Percentiles rank a stretch among this genome's conserved stretches.
phyloP scores from a whole-genome alignment of 1,140 invertebrate species.

The Brachionus paranguensis region DNA sequence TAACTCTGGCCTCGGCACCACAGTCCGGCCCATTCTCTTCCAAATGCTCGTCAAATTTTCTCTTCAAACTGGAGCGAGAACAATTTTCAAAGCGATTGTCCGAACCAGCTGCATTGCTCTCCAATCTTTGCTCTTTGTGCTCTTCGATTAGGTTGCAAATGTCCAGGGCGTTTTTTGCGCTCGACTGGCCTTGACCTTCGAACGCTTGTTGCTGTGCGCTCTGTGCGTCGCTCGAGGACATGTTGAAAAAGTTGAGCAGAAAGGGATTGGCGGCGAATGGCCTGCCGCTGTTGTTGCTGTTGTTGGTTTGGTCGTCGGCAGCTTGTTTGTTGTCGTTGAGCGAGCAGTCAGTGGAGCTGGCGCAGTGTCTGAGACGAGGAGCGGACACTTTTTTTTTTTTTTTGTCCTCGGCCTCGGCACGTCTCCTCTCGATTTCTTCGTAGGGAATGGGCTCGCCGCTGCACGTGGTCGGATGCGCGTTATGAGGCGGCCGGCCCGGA shows the following conservation, averaged over 20 bases:
- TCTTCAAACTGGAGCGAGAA: neutral
- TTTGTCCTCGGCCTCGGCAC: constrained; percentile 16
- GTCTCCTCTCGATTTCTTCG: constrained; percentile 7
- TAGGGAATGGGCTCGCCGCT: constrained; percentile 80
- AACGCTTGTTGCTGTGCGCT: no score
- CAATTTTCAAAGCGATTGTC: neutral
- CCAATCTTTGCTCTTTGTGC: neutral
- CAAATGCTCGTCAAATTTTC: neutral
- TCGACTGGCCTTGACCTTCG: neutral
- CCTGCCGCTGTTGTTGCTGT: neutral
- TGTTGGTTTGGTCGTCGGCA: neutral
- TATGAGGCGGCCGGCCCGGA: constrained; percentile 92
- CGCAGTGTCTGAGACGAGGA: neutral
- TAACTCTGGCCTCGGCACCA: neutral
- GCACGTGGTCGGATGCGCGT: constrained; percentile 93
- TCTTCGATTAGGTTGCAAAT: neutral
- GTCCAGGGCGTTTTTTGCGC: neutral
- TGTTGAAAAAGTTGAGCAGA: neutral
- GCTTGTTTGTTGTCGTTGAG: neutral
- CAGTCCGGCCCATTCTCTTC: neutral
- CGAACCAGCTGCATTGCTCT: neutral
- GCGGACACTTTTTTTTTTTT: neutral
- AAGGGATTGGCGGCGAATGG: neutral
- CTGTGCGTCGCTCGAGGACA: neutral
- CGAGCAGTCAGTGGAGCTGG: neutral